These are phyloP conservation scores for Petrocephalus schoutedeni DNA, from an alignment of 2,797 vertebrate genomes.

Conservation along the genomic window DNA sequence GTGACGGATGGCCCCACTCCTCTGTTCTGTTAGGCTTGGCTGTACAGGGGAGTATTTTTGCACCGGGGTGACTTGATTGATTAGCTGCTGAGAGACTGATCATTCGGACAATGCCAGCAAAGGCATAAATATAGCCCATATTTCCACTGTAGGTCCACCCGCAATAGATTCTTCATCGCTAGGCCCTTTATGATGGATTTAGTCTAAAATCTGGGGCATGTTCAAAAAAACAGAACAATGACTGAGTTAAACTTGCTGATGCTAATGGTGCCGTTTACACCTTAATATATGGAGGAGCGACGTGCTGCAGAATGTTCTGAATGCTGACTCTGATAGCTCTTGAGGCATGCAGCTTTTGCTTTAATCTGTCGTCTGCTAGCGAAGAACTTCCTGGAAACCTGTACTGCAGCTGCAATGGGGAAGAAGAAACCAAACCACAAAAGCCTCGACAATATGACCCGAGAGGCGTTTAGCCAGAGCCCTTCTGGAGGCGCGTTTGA, in stretches of 20 bases:
- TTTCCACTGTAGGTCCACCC: conserved; percentile 13
- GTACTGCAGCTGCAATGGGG: conserved; percentile 15
- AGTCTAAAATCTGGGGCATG: neutral
- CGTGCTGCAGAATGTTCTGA: neutral
- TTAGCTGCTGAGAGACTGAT: conserved; percentile 19
- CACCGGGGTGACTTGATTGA: conserved; percentile 29
- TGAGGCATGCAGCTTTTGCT: neutral
- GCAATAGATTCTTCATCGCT: conserved; percentile 7
- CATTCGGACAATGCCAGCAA: conserved; percentile 11
- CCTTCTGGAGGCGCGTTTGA: neutral
- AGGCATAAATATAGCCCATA: conserved; percentile 27
- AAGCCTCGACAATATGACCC: conserved; percentile 1
- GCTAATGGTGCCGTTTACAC: conserved; percentile 10
- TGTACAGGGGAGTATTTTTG: conserved; percentile 20
- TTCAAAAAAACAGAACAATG: conserved; percentile 2
- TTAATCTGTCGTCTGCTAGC: neutral
- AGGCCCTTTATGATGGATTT: neutral
- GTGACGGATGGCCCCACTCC: neutral
- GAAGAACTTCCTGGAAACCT: neutral
- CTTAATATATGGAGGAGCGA: neutral
- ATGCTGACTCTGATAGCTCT: neutral
- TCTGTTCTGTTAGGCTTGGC: neutral
- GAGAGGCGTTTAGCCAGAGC: neutral
- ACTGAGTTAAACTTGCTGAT: neutral
- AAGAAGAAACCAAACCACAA: conserved; percentile 21